Evolutionary conservation across 2,797 vertebrate species (phyloP), one percentile per base, ranked within the genome.

Genomic region (Sebastes ruberrimus): DNA sequence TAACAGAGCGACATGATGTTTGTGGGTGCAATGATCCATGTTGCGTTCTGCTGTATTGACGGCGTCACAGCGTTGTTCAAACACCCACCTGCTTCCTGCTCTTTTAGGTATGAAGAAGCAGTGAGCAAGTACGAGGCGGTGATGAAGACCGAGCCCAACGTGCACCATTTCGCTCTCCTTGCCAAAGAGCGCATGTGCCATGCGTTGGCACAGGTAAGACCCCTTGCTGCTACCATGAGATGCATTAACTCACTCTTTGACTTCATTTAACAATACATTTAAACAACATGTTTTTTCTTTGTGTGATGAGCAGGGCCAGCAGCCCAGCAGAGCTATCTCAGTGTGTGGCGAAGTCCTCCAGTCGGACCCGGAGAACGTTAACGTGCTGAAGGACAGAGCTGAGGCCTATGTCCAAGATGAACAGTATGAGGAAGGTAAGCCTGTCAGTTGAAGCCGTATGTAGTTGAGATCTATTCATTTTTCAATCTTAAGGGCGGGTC

Each of bases 161-260:
- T 99, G 74, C 89, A 82, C 4, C 63, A 96, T 72, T 99, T 98
- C 76, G 87, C 94, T 46, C 76, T 95, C 49, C 95, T 96, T n/a
- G 97, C 98, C 86, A 97, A 97, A 91, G 97, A 98, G 89, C 96
- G 98, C 73, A 97, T 98, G 83, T 99, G 99, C 81, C 97, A 99
- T 75, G 98, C 98, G 16, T 95, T 98, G 52, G 94, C 97, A 5
- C 97, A 97, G 96, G 99, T 99, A 93, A 90, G 77, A 70, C 60
- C 46, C 23, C 6, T 46, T 0, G 7, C 65, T 59, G 76, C 57
- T 30, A 82, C 76, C 46, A 5, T 53, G 46, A 20, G 57, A 9
- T 13, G 30, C 33, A 33, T 25, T 28, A 42, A 23, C 22, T 60
- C 35, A 7, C 52, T 20, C 11, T 65, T 59, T n/a, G 25, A 28